Percentiles rank a stretch among this genome's conserved stretches.
Conservation (phyloP, 2,113 vertebrate species). For the Cercopithecus mona region DNA sequence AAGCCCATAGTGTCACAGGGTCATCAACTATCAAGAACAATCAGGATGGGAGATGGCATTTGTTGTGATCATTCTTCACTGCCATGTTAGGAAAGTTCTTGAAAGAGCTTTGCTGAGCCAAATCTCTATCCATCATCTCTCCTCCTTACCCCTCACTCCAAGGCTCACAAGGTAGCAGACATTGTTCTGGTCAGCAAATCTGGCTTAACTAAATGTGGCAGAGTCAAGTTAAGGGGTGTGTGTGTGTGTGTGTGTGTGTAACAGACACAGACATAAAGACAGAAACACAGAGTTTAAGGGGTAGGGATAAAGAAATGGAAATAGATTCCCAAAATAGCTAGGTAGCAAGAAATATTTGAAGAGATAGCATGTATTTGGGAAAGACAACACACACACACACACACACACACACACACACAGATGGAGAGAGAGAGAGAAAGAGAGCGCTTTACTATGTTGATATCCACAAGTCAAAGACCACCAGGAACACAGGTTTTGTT, state of each 20-base stretch:
- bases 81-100: not conserved
- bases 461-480: not conserved
- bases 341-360: not conserved
- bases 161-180: not conserved
- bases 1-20: not conserved
- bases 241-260: not conserved
- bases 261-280: not conserved
- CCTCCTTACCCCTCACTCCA: not conserved
- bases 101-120: not conserved
- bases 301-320: not conserved
- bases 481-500: not conserved
- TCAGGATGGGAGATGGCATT: not conserved
- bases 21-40: not conserved
- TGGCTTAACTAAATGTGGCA: not conserved
- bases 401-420: not conserved
- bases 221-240: not conserved
- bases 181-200: not conserved
- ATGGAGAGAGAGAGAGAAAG: not conserved
- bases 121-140: not conserved
- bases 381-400: too few relatives aligned
- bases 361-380: not conserved
- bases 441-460: not conserved
- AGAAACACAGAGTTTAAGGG: not conserved
- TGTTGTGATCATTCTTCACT: not conserved
- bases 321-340: not conserved